A percentile compares a stretch with the other conserved stretches of the same genome.
Conservation (phyloP, 2,113 vertebrate genomes). For the Gallinago media region DNA sequence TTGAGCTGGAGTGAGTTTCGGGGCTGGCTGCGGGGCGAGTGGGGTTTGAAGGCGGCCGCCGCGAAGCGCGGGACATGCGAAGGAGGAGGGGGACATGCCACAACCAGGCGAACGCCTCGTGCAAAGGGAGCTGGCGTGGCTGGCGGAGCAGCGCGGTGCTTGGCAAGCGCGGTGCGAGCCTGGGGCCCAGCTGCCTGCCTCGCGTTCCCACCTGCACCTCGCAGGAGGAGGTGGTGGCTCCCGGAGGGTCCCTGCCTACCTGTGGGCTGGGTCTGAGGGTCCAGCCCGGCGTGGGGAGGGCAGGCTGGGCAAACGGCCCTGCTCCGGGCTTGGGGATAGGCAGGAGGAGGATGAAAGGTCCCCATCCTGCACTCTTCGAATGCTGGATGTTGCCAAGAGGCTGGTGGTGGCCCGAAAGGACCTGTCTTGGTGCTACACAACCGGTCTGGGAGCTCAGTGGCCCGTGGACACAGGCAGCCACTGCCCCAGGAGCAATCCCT, state of each 20-base stretch:
- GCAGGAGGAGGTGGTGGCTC: not conserved
- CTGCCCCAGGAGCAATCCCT: not conserved
- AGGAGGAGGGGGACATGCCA: not conserved
- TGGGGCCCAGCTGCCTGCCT: not conserved
- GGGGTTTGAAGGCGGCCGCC: not conserved
- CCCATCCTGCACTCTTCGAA: not conserved
- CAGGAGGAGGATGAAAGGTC: not conserved
- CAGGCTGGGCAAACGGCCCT: rapidly evolving
- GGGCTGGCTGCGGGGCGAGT: not conserved
- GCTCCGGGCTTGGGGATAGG: not conserved
- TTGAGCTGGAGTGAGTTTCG: not conserved
- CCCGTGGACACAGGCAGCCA: not conserved
- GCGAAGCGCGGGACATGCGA: not conserved
- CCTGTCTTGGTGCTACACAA: rapidly evolving
- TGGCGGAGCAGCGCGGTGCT: not conserved
- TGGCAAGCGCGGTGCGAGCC: not conserved
- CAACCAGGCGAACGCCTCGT: not conserved
- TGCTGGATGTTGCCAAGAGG: not conserved
- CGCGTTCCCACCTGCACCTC: not conserved
- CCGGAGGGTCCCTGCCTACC: not conserved
- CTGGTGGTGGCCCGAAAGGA: not conserved
- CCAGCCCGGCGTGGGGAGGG: rapidly evolving
- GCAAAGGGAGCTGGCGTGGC: not conserved
- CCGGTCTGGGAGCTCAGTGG: not conserved
- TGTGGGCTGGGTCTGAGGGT: not conserved